Percentiles rank a stretch among this genome's conserved stretches.
phyloP scores from a whole-genome alignment of 2,113 vertebrate genomes.

The Syrmaticus mikado region DNA sequence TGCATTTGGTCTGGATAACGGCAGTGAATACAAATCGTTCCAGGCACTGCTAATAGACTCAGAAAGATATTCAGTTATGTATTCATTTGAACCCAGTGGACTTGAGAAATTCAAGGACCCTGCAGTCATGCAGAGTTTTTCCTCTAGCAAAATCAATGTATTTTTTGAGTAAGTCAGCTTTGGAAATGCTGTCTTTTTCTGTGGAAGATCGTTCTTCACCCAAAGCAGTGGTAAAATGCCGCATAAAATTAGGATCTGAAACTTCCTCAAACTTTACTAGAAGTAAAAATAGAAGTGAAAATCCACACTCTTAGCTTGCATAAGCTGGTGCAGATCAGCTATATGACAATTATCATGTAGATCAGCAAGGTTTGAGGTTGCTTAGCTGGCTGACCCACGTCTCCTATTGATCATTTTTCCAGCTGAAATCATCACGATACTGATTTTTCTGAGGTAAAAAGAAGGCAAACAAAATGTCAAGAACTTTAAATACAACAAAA shows the following conservation, averaged over 20 bases:
- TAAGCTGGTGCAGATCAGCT: neutral
- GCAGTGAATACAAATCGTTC: conserved; percentile 53
- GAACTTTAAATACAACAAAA: neutral
- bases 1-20: conserved; percentile 26
- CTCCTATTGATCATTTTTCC: conserved; percentile 58
- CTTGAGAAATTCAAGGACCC: conserved; percentile 9
- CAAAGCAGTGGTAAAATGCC: neutral
- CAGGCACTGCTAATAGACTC: conserved; percentile 11
- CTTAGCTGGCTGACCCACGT: conserved; percentile 52
- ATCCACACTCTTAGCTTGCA: neutral
- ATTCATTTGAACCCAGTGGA: neutral
- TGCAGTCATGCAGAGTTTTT: neutral
- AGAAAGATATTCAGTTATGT: neutral
- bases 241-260: conserved; percentile 9
- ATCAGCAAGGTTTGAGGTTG: conserved; percentile 45
- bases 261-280: conserved; percentile 32
- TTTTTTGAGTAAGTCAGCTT: conserved; percentile 51
- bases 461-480: neutral
- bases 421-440: neutral
- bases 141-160: conserved; percentile 1
- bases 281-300: conserved; percentile 41
- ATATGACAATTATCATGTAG: neutral
- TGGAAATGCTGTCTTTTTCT: conserved; percentile 12
- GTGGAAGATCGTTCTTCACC: neutral
- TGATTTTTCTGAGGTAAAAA: neutral